Conservation (phyloP, 2,888 invertebrate species). For the Watsonalla cultraria region DNA sequence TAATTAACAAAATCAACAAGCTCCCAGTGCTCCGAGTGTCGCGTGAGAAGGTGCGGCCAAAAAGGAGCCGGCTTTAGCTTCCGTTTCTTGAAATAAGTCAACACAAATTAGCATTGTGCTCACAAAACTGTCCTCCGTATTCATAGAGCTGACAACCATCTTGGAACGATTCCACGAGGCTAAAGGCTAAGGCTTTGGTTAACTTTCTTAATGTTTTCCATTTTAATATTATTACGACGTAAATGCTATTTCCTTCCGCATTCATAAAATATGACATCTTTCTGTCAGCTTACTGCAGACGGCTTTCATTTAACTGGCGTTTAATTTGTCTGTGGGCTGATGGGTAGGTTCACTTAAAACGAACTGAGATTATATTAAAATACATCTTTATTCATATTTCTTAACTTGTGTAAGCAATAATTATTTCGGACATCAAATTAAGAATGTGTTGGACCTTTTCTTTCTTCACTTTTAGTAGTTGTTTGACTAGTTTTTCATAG, state of each 20-base stretch:
- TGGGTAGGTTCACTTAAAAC: neutral
- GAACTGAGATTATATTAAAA: neutral
- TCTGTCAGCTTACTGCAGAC: neutral
- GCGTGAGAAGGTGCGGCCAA: no score
- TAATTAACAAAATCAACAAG: no score
- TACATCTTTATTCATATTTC: neutral
- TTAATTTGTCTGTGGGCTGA: neutral
- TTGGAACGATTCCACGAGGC: neutral
- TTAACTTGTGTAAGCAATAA: constrained; percentile 46
- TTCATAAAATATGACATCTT: neutral
- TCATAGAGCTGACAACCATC: neutral
- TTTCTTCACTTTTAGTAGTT: constrained; percentile 47
- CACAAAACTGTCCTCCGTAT: neutral
- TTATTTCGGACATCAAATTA: constrained; percentile 49
- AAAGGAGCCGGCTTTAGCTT: neutral
- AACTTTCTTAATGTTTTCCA: neutral
- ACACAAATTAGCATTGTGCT: neutral
- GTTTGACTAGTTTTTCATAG: constrained; percentile 46
- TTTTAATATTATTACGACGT: neutral
- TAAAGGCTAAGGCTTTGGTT: neutral
- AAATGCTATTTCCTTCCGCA: neutral
- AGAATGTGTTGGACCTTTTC: constrained; percentile 48
- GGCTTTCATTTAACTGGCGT: neutral
- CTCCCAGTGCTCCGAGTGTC: no score
- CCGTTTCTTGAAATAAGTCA: neutral